A percentile compares a stretch with the other conserved stretches of the same genome.
Evolutionary conservation across 2,888 invertebrate species (phyloP).

Genomic region (Cheilosia scutellata): DNA sequence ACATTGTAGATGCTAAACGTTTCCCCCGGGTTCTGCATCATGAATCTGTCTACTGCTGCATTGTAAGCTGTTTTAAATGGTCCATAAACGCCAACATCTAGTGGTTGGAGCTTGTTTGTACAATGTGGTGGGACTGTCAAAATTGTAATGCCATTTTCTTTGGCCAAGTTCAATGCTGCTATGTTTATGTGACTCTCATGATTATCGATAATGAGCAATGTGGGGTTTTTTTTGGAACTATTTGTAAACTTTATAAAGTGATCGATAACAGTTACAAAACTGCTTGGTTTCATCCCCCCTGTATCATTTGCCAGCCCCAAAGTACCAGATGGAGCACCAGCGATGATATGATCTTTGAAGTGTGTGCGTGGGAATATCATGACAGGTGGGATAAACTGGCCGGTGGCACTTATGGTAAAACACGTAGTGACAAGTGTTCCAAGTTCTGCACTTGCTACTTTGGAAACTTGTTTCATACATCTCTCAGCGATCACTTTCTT

Average conservation of each 20-base stretch:
- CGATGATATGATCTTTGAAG: conserved; percentile 77
- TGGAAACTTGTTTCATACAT: conserved; percentile 78
- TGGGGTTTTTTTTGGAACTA: conserved; percentile 78
- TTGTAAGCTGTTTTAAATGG: conserved; percentile 30
- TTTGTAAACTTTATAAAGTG: conserved; percentile 80
- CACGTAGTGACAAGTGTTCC: conserved; percentile 77
- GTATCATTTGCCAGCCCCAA: conserved; percentile 80
- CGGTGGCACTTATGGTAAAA: conserved; percentile 75
- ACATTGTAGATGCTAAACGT: conserved; percentile 28
- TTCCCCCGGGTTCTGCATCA: conserved; percentile 31
- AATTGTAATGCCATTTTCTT: conserved; percentile 81
- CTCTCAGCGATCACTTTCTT: conserved; percentile 79
- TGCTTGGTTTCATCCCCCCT: conserved; percentile 81
- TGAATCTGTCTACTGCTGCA: neutral
- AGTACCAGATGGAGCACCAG: conserved; percentile 80
- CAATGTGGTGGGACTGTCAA: conserved; percentile 83
- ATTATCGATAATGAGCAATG: conserved; percentile 80
- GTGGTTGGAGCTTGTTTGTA: conserved; percentile 78
- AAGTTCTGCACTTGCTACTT: conserved; percentile 79
- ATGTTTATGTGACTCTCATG: conserved; percentile 78
- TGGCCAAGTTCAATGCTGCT: conserved; percentile 64
- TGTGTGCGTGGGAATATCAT: conserved; percentile 75
- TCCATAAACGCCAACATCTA: conserved; percentile 24
- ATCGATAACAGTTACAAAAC: conserved; percentile 80
- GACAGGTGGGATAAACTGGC: conserved; percentile 75